A percentile compares a stretch with the other conserved stretches of the same genome.
Conservation (phyloP, 2,797 vertebrate species). For the Malacoctenus gilli region DNA sequence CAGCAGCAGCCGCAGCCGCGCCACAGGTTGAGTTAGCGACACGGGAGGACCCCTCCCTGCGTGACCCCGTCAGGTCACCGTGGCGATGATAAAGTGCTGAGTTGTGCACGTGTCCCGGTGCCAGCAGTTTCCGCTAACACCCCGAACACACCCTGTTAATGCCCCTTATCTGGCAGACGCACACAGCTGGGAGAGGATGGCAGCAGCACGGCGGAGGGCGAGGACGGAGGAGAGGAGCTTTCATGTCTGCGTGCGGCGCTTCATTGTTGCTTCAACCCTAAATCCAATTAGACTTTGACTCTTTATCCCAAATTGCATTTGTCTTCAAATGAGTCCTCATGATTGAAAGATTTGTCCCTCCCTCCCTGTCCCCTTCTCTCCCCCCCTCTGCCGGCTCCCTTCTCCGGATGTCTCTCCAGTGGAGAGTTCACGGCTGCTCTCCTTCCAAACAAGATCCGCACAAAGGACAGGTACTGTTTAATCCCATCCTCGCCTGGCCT, state of each 20-base stretch:
- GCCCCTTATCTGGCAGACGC: slow-evolving; percentile 69
- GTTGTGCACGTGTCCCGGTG: slow-evolving; percentile 65
- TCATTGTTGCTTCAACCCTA: slow-evolving; percentile 45
- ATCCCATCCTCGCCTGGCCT: slow-evolving; percentile 66
- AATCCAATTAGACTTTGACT: slow-evolving; percentile 37
- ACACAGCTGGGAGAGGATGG: slow-evolving; percentile 69
- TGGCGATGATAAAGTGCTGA: slow-evolving; percentile 72
- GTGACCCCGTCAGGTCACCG: slow-evolving; percentile 63
- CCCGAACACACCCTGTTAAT: slow-evolving; percentile 72
- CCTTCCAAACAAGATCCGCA: slow-evolving; percentile 59
- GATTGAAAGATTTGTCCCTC: slow-evolving; percentile 34
- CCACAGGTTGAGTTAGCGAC: slow-evolving; percentile 56
- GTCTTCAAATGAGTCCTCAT: slow-evolving; percentile 25
- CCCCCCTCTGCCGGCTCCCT: neutral
- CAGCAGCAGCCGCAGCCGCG: no score
- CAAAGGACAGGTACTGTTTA: slow-evolving; percentile 75
- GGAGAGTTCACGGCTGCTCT: slow-evolving; percentile 42
- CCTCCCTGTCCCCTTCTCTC: slow-evolving; percentile 1
- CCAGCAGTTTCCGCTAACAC: slow-evolving; percentile 75
- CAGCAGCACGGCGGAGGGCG: slow-evolving; percentile 11
- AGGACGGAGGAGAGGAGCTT: slow-evolving; percentile 11
- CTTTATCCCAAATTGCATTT: slow-evolving; percentile 17
- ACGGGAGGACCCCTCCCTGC: slow-evolving; percentile 49
- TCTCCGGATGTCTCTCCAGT: slow-evolving; percentile 22
- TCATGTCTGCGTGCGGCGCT: slow-evolving; percentile 22